phyloP scores from a whole-genome alignment of 2,797 vertebrate species.

The Myotis myotis region DNA sequence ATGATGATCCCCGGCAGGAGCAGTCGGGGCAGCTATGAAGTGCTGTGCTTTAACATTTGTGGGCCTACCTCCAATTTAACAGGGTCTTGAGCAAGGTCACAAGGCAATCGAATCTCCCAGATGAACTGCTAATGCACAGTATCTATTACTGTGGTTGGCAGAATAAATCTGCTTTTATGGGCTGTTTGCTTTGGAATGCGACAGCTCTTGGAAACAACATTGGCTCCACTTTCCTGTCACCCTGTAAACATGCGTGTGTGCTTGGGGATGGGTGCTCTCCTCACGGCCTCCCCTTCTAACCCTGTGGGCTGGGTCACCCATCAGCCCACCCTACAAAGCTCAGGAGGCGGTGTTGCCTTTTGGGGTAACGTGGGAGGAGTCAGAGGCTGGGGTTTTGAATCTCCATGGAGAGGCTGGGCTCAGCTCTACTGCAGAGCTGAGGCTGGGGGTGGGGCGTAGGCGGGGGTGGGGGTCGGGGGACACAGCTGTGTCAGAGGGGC shows the following conservation, averaged over 20 bases:
- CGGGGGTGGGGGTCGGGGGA: too few relatives aligned
- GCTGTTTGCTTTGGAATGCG: not conserved
- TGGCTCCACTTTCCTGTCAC: conserved; percentile 37
- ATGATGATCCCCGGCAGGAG: not conserved
- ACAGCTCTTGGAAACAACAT: conserved; percentile 33
- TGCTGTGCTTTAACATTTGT: not conserved
- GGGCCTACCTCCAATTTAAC: not conserved
- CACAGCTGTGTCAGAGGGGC: too few relatives aligned
- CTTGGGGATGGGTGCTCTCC: not conserved
- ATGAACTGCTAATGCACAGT: not conserved
- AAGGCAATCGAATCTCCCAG: not conserved
- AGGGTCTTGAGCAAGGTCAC: not conserved
- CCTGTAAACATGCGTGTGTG: not conserved
- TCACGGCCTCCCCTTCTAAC: not conserved
- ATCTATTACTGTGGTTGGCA: not conserved
- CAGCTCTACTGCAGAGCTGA: too few relatives aligned
- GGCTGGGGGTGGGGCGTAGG: too few relatives aligned
- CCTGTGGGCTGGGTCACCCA: not conserved
- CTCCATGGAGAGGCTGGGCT: too few relatives aligned
- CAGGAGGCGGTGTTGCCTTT: not conserved
- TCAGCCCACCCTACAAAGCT: not conserved
- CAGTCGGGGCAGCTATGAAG: not conserved
- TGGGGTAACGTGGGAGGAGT: too few relatives aligned
- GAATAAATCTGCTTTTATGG: conserved; percentile 37
- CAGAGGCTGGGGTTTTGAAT: too few relatives aligned